Base-by-base conservation (phyloP, 2,888 invertebrate species). In the Tachystola acroxantha region DNA sequence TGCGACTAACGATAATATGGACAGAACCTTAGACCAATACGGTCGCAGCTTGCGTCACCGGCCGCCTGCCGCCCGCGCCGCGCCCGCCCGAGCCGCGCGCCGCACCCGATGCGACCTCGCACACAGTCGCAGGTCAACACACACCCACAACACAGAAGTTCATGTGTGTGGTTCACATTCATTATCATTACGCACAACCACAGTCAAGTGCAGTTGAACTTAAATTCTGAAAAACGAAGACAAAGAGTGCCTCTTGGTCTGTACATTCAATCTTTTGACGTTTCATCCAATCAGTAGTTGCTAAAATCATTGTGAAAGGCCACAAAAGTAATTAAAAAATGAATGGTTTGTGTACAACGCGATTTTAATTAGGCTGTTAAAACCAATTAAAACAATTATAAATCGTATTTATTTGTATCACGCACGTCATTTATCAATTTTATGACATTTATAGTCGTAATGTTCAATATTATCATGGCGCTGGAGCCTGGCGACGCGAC, bases 21-120 rank as follows among this genome's bases (percentile, higher is more conserved):
- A 42, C 46, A 40, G 36, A 31, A 39, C 46, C 39, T 53, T 48
- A 50, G 42, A 20, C 26, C 28, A 36, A 44, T 48, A 42, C 49
- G 46, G 43, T 46, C 44, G 43, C 43, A 37, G 57, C 53, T 70
- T 70, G 60, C 75, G 74, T 75, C 76, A 76, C 50, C 57, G 45
- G 39, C 40, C 44, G 39, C 40, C 35, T 37, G 34, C 38, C 37
- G 37, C 43, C 42, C 42, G 41, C 45, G 37, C 41, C 34, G 16
- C 38, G 36, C 41, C 37, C 37, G 43, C 28, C 30, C n/a, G n/a
- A n/a, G 39, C 35, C 44, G 37, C 45, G 28, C 36, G 36, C 31
- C 35, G 14, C 42, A 40, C 38, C 29, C 39, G 32, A 47, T 46
- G 41, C 50, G 64, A 66, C 72, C 72, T 69, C 76, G 65, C 45